A percentile compares a stretch with the other conserved stretches of the same genome.
Conservation (phyloP, 1,140 invertebrate genomes). For the Periplaneta americana region DNA sequence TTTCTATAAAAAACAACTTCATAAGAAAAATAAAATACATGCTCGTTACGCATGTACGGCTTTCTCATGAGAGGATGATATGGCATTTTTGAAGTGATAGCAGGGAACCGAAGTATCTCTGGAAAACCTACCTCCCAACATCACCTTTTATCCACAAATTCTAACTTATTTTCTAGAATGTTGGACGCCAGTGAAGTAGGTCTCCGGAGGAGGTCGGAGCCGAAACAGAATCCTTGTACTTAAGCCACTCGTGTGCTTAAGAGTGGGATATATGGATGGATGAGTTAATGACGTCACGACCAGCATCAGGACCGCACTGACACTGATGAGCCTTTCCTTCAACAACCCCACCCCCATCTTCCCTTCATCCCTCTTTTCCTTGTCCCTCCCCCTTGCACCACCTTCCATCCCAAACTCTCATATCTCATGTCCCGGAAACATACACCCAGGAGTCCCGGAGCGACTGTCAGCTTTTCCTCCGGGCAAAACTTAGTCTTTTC, state of each 20-base stretch:
- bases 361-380: background rate
- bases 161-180: no score
- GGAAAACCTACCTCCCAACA: no score
- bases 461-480: conserved; percentile 8
- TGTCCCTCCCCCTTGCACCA: background rate
- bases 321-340: conserved; percentile 13
- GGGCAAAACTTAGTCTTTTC: conserved; percentile 1
- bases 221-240: no score
- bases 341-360: background rate
- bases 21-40: no score
- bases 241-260: background rate
- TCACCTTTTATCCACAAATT: no score
- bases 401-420: background rate
- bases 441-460: conserved; percentile 3
- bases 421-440: conserved; percentile 13
- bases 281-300: conserved; percentile 10
- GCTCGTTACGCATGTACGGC: no score
- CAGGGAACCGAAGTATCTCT: no score
- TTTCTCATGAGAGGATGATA: no score
- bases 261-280: conserved; percentile 6
- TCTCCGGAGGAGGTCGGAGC: no score
- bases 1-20: no score
- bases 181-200: no score
- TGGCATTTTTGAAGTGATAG: no score
- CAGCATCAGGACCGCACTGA: conserved; percentile 5